phyloP scores from a whole-genome alignment of 1,140 invertebrate species.

The Diorhabda elongata region DNA sequence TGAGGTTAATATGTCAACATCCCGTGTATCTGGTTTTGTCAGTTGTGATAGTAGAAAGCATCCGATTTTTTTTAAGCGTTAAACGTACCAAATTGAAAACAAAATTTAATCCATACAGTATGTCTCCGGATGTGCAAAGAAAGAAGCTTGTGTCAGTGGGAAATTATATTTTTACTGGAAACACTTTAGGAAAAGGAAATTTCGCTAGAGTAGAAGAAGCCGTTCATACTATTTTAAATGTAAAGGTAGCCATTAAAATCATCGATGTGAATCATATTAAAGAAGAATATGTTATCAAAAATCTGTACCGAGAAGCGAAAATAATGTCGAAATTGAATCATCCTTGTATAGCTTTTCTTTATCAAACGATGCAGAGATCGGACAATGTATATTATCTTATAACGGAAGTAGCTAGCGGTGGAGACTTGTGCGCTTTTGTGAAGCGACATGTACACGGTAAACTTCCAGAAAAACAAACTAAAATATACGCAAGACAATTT shows the following conservation, averaged over 20 bases:
- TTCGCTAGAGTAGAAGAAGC: slow-evolving; percentile 48
- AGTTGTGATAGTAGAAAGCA: too few relatives aligned
- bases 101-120: slow-evolving; percentile 9
- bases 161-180: slow-evolving; percentile 57
- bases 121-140: slow-evolving; percentile 32
- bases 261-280: slow-evolving; percentile 63
- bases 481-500: slow-evolving; percentile 59
- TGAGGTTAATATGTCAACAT: too few relatives aligned
- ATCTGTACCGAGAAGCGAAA: slow-evolving; percentile 62
- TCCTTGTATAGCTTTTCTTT: slow-evolving; percentile 63
- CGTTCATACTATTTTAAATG: slow-evolving; percentile 13
- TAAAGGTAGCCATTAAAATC: slow-evolving; percentile 62
- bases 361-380: slow-evolving; percentile 62
- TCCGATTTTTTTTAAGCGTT: too few relatives aligned
- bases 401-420: slow-evolving; percentile 63
- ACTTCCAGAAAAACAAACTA: slow-evolving; percentile 57
- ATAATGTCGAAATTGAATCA: slow-evolving; percentile 63
- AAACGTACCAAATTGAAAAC: too few relatives aligned
- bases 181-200: slow-evolving; percentile 57
- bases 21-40: too few relatives aligned
- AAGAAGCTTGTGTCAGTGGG: slow-evolving; percentile 47
- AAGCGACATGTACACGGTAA: slow-evolving; percentile 55
- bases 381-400: slow-evolving; percentile 63
- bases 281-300: slow-evolving; percentile 63
- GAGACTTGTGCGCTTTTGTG: slow-evolving; percentile 62